phyloP scores from a whole-genome alignment of 1,140 invertebrate species.

The Drosophila lowei region DNA sequence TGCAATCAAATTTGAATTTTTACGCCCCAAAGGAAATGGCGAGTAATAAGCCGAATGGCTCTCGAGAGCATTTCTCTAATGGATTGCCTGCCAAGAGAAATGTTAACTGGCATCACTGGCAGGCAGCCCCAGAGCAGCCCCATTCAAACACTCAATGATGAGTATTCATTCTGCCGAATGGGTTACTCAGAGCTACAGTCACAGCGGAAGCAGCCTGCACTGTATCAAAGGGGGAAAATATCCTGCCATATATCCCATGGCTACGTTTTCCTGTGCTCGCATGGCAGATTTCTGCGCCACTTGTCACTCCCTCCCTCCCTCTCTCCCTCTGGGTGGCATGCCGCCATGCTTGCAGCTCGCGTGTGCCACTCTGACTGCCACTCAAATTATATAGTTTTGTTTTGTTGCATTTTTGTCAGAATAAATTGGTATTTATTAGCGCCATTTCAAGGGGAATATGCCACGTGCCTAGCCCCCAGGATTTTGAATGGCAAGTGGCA shows the following conservation, averaged over 20 bases:
- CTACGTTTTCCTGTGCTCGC: constrained; percentile 11
- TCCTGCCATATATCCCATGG: background rate
- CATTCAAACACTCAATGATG: too few species aligned
- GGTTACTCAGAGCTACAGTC: too few species aligned
- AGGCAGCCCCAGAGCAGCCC: too few species aligned
- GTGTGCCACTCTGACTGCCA: constrained; percentile 43
- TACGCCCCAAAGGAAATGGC: constrained; percentile 67
- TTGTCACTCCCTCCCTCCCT: constrained; percentile 41
- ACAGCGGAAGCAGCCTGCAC: too few species aligned
- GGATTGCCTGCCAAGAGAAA: constrained; percentile 23
- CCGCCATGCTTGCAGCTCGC: constrained; percentile 33
- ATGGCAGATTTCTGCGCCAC: constrained; percentile 56
- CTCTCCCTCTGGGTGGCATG: too few species aligned
- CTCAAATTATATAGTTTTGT: constrained; percentile 69
- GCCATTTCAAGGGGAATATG: background rate
- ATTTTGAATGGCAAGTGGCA: background rate
- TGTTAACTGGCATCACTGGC: constrained; percentile 22
- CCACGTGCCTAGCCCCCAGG: background rate
- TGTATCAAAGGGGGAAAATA: too few species aligned
- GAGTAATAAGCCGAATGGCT: constrained; percentile 57
- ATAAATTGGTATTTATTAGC: constrained; percentile 70
- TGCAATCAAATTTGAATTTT: constrained; percentile 81
- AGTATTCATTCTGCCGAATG: constrained; percentile 1
- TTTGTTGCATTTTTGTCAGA: constrained; percentile 63
- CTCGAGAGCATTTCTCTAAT: constrained; percentile 23